Evolutionary conservation across 2,797 vertebrate species (phyloP).

Genomic region (Myripristis murdjan): DNA sequence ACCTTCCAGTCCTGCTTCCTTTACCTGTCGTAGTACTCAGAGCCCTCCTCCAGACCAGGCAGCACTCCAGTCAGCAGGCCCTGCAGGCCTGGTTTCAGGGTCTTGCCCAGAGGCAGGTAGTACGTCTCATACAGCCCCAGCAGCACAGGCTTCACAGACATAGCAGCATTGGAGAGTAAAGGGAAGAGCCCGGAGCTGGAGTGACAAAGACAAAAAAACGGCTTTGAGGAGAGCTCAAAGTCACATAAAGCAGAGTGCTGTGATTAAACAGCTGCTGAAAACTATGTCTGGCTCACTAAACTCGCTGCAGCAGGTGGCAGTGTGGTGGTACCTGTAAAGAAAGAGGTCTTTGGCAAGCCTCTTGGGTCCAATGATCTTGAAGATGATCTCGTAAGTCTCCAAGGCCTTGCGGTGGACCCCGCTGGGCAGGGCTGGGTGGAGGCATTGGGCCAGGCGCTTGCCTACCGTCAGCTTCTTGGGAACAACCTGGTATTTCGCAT

Average conservation of each 20-base stretch:
- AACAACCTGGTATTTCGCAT: slow-evolving; percentile 98
- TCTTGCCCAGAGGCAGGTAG: slow-evolving; percentile 97
- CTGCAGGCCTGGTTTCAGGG: slow-evolving; percentile 97
- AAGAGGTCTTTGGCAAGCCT: slow-evolving; percentile 98
- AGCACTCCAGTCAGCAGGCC: slow-evolving; percentile 96
- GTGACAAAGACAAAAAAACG: background rate
- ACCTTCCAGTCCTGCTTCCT: slow-evolving; percentile 10
- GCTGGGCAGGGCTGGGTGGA: slow-evolving; percentile 97
- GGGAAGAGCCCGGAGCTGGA: slow-evolving; percentile 96
- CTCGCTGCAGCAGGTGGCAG: background rate
- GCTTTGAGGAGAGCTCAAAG: background rate
- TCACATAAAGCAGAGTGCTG: background rate
- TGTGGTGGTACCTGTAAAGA: slow-evolving; percentile 92
- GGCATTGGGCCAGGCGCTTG: slow-evolving; percentile 97
- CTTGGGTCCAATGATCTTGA: slow-evolving; percentile 99
- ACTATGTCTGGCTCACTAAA: background rate
- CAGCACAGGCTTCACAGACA: slow-evolving; percentile 98
- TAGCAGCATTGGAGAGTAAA: slow-evolving; percentile 97
- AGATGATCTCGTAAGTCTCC: slow-evolving; percentile 99
- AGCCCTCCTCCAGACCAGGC: slow-evolving; percentile 97
- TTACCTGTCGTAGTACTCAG: slow-evolving; percentile 98
- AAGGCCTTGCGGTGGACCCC: slow-evolving; percentile 98
- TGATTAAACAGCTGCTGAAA: background rate
- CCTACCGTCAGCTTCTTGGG: slow-evolving; percentile 98
- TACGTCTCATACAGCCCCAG: slow-evolving; percentile 97